These are phyloP conservation scores for Celastrina argiolus DNA, from an alignment of 2,888 invertebrate species.

Conservation along the genomic window DNA sequence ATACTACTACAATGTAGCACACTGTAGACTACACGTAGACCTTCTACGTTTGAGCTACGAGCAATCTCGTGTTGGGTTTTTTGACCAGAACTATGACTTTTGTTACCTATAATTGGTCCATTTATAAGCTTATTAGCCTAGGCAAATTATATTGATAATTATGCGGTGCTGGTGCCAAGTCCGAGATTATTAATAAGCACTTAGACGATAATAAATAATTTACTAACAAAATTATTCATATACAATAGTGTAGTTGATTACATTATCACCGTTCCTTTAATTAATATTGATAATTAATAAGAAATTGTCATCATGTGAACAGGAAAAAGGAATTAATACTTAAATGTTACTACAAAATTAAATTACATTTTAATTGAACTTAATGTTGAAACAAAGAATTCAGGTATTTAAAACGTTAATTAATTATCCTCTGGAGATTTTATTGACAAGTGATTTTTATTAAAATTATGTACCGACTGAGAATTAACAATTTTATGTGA, in stretches of 20 bases:
- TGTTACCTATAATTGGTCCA: not conserved
- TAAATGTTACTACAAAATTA: no score
- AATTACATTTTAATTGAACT: not conserved
- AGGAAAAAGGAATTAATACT: no score
- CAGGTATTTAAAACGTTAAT: not conserved
- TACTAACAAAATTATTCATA: not conserved
- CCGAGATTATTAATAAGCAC: no score
- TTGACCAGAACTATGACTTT: not conserved
- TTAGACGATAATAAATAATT: not conserved
- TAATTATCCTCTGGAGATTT: not conserved
- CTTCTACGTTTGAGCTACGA: not conserved
- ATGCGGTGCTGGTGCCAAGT: no score
- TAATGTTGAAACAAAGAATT: not conserved
- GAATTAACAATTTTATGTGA: not conserved
- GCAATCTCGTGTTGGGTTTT: not conserved
- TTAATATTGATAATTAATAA: not conserved
- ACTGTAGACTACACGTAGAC: not conserved
- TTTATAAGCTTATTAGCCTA: not conserved
- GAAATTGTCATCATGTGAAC: no score
- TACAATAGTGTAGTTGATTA: no score
- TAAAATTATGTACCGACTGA: not conserved
- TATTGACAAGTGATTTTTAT: not conserved
- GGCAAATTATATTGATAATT: not conserved
- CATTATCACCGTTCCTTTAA: not conserved
- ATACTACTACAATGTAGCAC: not conserved